Base-by-base conservation (phyloP, 2,888 invertebrate genomes). In the Leptinotarsa tumamoca region DNA sequence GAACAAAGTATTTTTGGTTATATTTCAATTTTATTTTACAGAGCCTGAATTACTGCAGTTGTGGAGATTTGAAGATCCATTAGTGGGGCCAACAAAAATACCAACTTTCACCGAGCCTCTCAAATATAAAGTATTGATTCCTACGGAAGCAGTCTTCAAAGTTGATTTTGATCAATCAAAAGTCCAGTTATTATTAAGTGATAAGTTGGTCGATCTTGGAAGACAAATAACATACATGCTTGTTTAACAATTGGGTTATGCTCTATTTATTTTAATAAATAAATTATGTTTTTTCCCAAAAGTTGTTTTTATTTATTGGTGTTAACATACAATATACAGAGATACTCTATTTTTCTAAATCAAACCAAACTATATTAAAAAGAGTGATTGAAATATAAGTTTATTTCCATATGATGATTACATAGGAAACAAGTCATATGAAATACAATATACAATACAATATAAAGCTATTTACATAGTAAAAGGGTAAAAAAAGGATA, bases 31-130 rank as follows among this genome's bases (percentile, higher is more conserved):
- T 61, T 33, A 63, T n/a, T 33, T 84, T 77, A 82, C 89, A 95
- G 95, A 93, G 87, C 81, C 90, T 4, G 90, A 88, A 71, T 88
- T 89, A 18, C 87, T 98, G 14, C 91, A 92, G 82, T 85, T 98
- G 15, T 95, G 95, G 92, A 91, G 95, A 27, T 96, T 94, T 88
- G 90, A 91, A 74, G 96, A 98, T 88, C 93, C 95, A 0, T 81
- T 91, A 1, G 80, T 94, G 43, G 97, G 96, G 0, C 94, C 95
- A 5, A 90, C 96, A 66, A 92, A 90, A 83, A 92, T 97, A 72
- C 97, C 98, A 0, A 87, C 89, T 33, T 90, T 92, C 74, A 91
- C 93, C 52, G 91, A 95, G 80, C 92, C 92, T 73, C 90, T 92
- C 74, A 89, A 90, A 54, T 93, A 92, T 76, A 94, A 94, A 87